Evolutionary conservation across 1,140 invertebrate genomes (phyloP).

Genomic region (Pseudobourletiella spinata): DNA sequence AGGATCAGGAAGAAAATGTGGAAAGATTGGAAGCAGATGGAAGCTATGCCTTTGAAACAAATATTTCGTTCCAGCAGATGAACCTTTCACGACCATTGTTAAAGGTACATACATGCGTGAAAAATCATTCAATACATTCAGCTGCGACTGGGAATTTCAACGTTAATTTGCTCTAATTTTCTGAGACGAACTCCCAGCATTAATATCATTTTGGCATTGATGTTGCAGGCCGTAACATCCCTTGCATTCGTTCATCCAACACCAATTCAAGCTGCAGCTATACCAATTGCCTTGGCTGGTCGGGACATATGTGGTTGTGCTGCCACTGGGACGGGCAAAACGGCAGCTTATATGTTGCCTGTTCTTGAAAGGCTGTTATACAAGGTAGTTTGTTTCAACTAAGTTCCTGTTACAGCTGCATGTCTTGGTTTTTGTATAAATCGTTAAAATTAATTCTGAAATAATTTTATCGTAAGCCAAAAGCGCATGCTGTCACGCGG

Average conservation of each 20-base stretch:
- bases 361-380: constrained; percentile 88
- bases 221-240: constrained; percentile 61
- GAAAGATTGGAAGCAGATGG: constrained; percentile 62
- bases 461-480: constrained; percentile 45
- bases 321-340: constrained; percentile 97
- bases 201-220: too few species aligned
- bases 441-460: too few species aligned
- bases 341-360: constrained; percentile 96
- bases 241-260: constrained; percentile 88
- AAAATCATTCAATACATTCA: neutral
- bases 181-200: too few species aligned
- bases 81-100: constrained; percentile 80
- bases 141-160: neutral
- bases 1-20: constrained; percentile 46
- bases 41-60: constrained; percentile 51
- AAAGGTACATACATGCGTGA: constrained; percentile 48
- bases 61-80: constrained; percentile 81
- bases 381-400: constrained; percentile 40
- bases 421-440: too few species aligned
- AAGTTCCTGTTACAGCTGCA: too few species aligned
- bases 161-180: too few species aligned
- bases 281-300: constrained; percentile 83
- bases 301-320: constrained; percentile 92
- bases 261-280: constrained; percentile 89
- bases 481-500: constrained; percentile 57